A percentile compares a stretch with the other conserved stretches of the same genome.
Evolutionary conservation across 2,797 vertebrate species (phyloP).

Genomic region (Miichthys miiuy): DNA sequence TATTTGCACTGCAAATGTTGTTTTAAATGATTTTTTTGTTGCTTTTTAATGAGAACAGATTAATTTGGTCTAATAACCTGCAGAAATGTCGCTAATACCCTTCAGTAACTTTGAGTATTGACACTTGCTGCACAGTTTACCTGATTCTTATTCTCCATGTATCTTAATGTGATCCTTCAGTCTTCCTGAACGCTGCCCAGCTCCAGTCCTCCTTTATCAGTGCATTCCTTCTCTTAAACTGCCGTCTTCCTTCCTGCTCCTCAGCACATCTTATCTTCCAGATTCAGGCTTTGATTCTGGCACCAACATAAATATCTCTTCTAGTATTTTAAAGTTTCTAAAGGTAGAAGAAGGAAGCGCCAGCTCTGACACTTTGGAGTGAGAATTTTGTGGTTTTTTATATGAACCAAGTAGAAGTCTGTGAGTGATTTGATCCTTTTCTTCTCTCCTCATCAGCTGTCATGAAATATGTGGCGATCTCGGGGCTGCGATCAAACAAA

Average conservation of each 20-base stretch:
- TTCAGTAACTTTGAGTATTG: neutral
- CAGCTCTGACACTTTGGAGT: neutral
- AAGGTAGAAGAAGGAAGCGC: neutral
- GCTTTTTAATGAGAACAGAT: no score
- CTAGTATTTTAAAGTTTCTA: neutral
- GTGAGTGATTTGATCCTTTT: neutral
- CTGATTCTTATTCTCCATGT: no score
- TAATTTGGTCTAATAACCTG: neutral
- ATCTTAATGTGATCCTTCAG: neutral
- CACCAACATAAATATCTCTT: neutral
- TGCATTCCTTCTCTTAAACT: constrained; percentile 50
- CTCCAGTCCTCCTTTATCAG: constrained; percentile 43
- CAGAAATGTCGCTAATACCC: neutral
- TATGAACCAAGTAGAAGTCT: neutral
- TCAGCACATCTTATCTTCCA: constrained; percentile 15
- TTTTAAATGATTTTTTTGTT: no score
- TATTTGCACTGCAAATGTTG: no score
- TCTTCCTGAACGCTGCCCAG: neutral
- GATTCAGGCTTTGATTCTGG: constrained; percentile 50
- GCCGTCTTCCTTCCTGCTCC: constrained; percentile 67
- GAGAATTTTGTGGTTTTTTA: neutral
- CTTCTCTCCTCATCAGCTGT: neutral
- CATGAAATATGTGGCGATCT: neutral
- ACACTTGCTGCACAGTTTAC: neutral
- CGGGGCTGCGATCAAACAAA: neutral